Conservation (phyloP, 1,140 invertebrate species). For the Bombus terrestris region DNA sequence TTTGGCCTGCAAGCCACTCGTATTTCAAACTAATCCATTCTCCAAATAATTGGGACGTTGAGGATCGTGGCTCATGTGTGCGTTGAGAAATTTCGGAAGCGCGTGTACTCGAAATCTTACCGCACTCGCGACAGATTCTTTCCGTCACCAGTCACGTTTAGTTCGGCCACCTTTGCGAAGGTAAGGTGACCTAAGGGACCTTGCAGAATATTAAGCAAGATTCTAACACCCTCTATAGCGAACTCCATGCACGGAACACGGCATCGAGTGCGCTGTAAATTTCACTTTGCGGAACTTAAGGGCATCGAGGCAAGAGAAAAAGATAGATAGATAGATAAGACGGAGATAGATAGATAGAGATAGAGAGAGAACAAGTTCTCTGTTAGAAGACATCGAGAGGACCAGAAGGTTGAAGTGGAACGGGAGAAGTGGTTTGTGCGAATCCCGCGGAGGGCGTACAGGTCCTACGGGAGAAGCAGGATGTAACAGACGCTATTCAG, state of each 20-base stretch:
- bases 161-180: conserved; percentile 37
- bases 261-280: conserved; percentile 75
- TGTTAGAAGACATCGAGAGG: conserved; percentile 14
- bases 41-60: too few relatives aligned
- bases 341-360: background rate
- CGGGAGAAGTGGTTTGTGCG: too few relatives aligned
- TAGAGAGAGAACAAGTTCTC: conserved; percentile 37
- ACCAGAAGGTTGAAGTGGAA: background rate
- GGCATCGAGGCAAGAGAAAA: conserved; percentile 3
- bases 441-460: background rate
- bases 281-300: conserved; percentile 78
- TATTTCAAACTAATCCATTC: too few relatives aligned
- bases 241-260: conserved; percentile 58
- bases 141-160: background rate
- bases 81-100: background rate
- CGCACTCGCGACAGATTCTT: too few relatives aligned
- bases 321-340: background rate
- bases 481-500: conserved; percentile 38
- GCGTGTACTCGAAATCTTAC: background rate
- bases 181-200: conserved; percentile 67
- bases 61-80: too few relatives aligned
- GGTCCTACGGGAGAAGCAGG: conserved; percentile 1
- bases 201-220: conserved; percentile 77
- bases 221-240: conserved; percentile 58
- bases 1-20: too few relatives aligned